These are phyloP conservation scores for Cinclus mexicanus DNA, from an alignment of 2,113 vertebrate species.

Conservation along the genomic window DNA sequence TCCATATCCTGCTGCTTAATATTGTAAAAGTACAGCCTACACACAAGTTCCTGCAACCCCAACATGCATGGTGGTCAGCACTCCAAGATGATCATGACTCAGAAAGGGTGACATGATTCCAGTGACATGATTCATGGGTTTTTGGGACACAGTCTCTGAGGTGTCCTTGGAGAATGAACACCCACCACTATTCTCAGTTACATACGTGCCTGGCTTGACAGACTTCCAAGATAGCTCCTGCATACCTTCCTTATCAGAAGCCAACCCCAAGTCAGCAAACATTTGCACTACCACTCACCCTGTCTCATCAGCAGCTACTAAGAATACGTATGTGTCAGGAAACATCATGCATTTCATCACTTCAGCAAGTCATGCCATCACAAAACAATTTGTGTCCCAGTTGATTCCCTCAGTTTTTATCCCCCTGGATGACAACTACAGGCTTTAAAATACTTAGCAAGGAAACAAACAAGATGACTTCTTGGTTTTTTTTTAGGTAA, in stretches of 20 bases:
- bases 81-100: neutral
- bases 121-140: rapidly evolving
- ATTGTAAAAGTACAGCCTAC: neutral
- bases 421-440: neutral
- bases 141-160: neutral
- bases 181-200: neutral
- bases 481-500: neutral
- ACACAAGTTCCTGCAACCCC: neutral
- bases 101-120: neutral
- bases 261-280: conserved; percentile 18
- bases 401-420: neutral
- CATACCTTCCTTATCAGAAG: conserved; percentile 32
- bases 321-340: conserved; percentile 39
- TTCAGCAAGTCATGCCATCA: conserved; percentile 8
- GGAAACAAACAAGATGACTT: neutral
- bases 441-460: neutral
- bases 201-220: neutral
- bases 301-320: conserved; percentile 50
- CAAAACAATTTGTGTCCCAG: neutral
- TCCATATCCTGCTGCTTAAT: neutral
- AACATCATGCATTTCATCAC: neutral
- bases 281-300: conserved; percentile 27
- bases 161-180: neutral
- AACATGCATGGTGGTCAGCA: neutral
- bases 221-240: conserved; percentile 9